Conservation (phyloP, 2,113 vertebrate genomes). For the Oreochromis spilurus region DNA sequence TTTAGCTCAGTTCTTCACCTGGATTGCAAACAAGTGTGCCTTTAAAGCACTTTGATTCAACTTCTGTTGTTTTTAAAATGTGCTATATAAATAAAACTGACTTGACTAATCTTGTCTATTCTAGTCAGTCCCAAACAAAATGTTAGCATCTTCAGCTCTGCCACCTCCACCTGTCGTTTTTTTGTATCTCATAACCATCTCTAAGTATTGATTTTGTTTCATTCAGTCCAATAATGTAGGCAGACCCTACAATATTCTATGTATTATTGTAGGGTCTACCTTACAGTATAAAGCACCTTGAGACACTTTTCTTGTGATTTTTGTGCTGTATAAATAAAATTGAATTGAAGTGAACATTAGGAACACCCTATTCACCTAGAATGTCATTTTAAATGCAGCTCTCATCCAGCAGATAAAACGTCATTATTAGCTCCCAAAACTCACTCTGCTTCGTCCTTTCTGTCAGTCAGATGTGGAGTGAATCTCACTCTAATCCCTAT, state of each 20-base stretch:
- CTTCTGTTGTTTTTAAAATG: no score
- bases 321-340: neutral
- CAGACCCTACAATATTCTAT: accelerated
- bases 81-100: no score
- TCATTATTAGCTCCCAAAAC: neutral
- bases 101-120: no score
- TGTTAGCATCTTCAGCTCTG: no score
- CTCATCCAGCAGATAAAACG: neutral
- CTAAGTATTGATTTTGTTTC: accelerated
- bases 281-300: neutral
- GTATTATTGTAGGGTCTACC: neutral
- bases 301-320: neutral
- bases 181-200: no score
- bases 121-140: no score
- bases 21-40: no score
- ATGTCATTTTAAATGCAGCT: neutral
- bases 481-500: constrained; percentile 20
- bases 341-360: neutral
- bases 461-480: neutral
- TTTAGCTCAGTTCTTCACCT: no score
- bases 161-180: no score
- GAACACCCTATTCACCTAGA: neutral
- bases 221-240: neutral
- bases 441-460: neutral
- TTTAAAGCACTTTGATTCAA: no score